Conservation (phyloP, 2,888 invertebrate genomes). For the Pemphredon lugubris region DNA sequence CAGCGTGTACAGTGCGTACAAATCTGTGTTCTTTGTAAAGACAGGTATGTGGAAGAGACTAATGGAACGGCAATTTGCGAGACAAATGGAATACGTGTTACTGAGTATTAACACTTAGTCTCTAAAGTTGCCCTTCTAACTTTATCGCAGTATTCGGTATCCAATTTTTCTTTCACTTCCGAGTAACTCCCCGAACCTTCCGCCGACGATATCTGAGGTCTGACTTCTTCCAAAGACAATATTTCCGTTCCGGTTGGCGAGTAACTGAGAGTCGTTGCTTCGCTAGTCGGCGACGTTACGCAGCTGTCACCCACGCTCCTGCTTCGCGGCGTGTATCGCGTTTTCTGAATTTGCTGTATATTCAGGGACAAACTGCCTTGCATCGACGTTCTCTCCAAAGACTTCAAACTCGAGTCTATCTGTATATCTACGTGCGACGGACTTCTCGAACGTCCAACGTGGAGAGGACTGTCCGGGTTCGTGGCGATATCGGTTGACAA, state of each 20-base stretch:
- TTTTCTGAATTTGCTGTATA: slow-evolving; percentile 67
- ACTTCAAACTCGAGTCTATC: slow-evolving; percentile 33
- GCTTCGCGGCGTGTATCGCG: slow-evolving; percentile 67
- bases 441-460: slow-evolving; percentile 70
- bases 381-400: slow-evolving; percentile 64
- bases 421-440: slow-evolving; percentile 65
- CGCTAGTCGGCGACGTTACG: slow-evolving; percentile 76
- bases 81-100: slow-evolving; percentile 33
- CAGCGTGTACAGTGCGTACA: slow-evolving; percentile 53
- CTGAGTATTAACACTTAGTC: slow-evolving; percentile 65
- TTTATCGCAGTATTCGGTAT: slow-evolving; percentile 61
- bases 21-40: slow-evolving; percentile 53
- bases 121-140: slow-evolving; percentile 70
- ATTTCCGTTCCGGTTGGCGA: slow-evolving; percentile 76
- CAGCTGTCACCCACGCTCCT: slow-evolving; percentile 75
- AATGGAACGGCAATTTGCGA: slow-evolving; percentile 52
- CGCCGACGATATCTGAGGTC: slow-evolving; percentile 52
- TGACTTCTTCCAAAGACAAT: slow-evolving; percentile 74
- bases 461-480: slow-evolving; percentile 76
- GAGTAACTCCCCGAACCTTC: slow-evolving; percentile 50
- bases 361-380: slow-evolving; percentile 72
- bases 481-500: slow-evolving; percentile 70
- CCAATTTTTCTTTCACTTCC: slow-evolving; percentile 60
- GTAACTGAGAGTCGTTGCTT: slow-evolving; percentile 73
- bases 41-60: slow-evolving; percentile 62